phyloP scores from a whole-genome alignment of 35 echinoderm and acorn worm species.

The Lytechinus pictus region DNA sequence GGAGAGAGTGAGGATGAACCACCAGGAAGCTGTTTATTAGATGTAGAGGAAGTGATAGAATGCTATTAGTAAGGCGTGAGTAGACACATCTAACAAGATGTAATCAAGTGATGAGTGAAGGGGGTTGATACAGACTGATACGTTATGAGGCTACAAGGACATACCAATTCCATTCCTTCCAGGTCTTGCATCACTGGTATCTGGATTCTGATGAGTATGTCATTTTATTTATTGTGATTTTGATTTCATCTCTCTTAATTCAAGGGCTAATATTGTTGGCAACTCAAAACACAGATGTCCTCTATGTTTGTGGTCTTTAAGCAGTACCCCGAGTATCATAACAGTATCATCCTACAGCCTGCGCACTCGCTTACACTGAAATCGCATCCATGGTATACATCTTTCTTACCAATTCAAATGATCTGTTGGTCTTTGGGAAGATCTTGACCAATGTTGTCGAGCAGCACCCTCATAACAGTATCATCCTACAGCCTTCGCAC shows the following conservation, averaged over 20 bases:
- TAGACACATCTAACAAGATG: conserved; percentile 18
- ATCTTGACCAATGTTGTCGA: not conserved
- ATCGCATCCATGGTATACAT: too few relatives aligned
- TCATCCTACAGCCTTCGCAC: too few relatives aligned
- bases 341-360: too few relatives aligned
- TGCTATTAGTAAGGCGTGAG: not conserved
- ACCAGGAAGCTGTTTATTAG: not conserved
- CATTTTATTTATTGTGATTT: not conserved
- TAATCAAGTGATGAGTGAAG: not conserved
- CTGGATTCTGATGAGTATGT: not conserved
- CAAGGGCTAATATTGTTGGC: not conserved
- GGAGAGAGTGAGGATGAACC: not conserved
- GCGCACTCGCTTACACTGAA: too few relatives aligned
- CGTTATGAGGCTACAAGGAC: not conserved
- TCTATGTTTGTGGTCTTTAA: not conserved
- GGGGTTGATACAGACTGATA: not conserved
- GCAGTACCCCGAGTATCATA: not conserved
- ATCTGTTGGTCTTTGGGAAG: not conserved
- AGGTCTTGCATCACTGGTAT: not conserved
- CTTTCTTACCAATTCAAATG: not conserved
- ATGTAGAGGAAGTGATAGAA: not conserved
- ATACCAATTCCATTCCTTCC: not conserved
- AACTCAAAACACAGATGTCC: not conserved
- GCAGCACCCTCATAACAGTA: not conserved
- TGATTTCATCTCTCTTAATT: not conserved